Percentiles rank a stretch among this genome's conserved stretches.
These are phyloP conservation scores for Colaptes auratus DNA, from an alignment of 2,113 vertebrate genomes.

Conservation along the genomic window DNA sequence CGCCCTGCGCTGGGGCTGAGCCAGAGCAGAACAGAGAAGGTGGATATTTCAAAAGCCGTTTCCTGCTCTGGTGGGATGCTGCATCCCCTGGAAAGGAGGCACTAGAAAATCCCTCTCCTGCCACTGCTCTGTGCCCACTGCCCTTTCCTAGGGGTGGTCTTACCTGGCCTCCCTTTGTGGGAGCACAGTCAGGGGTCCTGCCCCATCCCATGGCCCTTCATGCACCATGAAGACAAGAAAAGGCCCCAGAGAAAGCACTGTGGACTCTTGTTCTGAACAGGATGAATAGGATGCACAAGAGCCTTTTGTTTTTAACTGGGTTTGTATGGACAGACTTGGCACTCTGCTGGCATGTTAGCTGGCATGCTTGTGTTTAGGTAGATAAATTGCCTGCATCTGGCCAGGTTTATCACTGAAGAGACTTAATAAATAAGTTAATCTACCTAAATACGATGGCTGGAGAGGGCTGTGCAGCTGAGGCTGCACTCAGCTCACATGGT, in stretches of 20 bases:
- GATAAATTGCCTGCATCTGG: conserved; percentile 49
- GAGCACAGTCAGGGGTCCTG: neutral
- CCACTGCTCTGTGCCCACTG: neutral
- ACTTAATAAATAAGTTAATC: conserved; percentile 57
- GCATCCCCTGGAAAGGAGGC: neutral
- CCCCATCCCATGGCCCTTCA: neutral
- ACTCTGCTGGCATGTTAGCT: neutral
- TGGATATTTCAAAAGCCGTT: conserved; percentile 27
- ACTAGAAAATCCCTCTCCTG: neutral
- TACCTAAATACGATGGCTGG: neutral
- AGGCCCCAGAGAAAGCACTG: neutral
- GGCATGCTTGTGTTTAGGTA: neutral
- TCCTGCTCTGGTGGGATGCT: neutral
- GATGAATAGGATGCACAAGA: neutral
- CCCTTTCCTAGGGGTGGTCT: neutral
- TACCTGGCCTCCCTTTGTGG: neutral
- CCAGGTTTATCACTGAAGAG: conserved; percentile 22
- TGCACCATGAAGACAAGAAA: neutral
- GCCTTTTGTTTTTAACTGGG: neutral
- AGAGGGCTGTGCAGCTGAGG: neutral
- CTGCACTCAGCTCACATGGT: neutral
- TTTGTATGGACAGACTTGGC: neutral
- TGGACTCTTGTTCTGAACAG: neutral
- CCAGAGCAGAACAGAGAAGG: neutral
- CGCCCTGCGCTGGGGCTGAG: accelerated